phyloP scores from a whole-genome alignment of 2,113 vertebrate genomes.

The Notarius lentiginosus region DNA sequence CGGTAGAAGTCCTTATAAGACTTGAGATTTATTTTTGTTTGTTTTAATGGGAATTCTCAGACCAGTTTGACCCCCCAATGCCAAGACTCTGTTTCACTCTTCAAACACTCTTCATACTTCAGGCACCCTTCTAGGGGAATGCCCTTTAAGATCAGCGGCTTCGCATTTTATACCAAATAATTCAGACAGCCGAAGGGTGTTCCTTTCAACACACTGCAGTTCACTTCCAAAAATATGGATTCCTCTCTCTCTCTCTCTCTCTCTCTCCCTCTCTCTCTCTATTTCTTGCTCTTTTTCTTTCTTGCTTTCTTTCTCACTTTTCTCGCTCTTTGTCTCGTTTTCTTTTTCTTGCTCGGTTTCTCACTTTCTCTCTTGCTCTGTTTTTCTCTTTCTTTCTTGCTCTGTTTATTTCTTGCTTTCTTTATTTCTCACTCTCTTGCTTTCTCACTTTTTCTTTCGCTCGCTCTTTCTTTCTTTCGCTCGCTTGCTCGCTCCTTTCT shows the following conservation, averaged over 20 bases:
- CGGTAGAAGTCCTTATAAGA: neutral
- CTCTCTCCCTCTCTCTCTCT: neutral
- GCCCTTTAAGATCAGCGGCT: neutral
- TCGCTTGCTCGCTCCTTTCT: too few species aligned
- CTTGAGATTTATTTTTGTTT: neutral
- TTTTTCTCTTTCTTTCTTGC: too few species aligned
- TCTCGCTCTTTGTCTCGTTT: too few species aligned
- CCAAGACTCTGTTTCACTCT: neutral
- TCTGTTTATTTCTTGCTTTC: too few species aligned
- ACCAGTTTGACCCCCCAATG: neutral
- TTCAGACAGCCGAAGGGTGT: conserved; percentile 51
- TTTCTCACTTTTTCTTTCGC: too few species aligned
- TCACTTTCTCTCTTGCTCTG: too few species aligned
- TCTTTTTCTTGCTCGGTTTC: too few species aligned
- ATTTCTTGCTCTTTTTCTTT: neutral
- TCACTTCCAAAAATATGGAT: conserved; percentile 37
- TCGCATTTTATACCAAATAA: conserved; percentile 53
- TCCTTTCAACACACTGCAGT: conserved; percentile 53
- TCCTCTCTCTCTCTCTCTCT: neutral
- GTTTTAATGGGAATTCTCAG: neutral
- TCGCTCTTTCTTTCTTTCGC: too few species aligned
- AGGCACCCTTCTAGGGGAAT: neutral
- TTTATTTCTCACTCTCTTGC: too few species aligned
- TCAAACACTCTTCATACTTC: neutral
- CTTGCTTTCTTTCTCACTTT: too few species aligned